Base-by-base conservation (phyloP, 2,113 vertebrate species). In the Cryptomyrus ogoouensis region DNA sequence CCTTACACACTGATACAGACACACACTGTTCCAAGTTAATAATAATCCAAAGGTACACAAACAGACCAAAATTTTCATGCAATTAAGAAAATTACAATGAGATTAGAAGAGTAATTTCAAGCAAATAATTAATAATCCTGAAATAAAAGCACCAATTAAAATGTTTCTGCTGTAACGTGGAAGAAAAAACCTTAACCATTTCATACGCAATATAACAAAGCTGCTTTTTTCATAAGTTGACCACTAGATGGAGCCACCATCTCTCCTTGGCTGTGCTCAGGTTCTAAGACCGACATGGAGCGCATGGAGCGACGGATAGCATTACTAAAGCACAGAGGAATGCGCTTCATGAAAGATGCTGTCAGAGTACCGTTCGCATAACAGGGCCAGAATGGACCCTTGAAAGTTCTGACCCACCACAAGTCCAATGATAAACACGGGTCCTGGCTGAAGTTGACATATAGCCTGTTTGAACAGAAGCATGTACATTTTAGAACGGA, bases 161-260 rank as follows among this genome's bases (percentile, higher is more conserved):
- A 80, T 70, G 27, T 70, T 70, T 70, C 62, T 70, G 62, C 17
- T 42, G 35, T 19, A 80, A 80, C 6, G 5, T 42, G 74, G 13
- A 35, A n/a, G 46, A 27, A 27, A 77, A 50, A 89, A 50, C 35
- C 62, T 21, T 0, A 42, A 88, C 15, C 21, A 46, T 13, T 47
- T 70, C 50, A n/a, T 47, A 88, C 1, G 19, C 27, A 77, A 77
- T 17, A 39, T 17, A 77, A 77, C 27, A 47, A 24, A 84, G 39
- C 39, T 44, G 24, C 44, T n/a, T 47, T 84, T n/a, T 47, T 9
- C 19, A 47, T 3, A 47, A 27, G 50, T n/a, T 21, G 27, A 88
- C 94, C 95, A 95, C 94, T 94, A 96, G 95, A 93, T 94, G 95
- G 94, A 90, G 92, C 17, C 89, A 90, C 89, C 42, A 77, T 44